Evolutionary conservation across 2,113 vertebrate genomes (phyloP).

Genomic region (Monarcha castaneiventris): DNA sequence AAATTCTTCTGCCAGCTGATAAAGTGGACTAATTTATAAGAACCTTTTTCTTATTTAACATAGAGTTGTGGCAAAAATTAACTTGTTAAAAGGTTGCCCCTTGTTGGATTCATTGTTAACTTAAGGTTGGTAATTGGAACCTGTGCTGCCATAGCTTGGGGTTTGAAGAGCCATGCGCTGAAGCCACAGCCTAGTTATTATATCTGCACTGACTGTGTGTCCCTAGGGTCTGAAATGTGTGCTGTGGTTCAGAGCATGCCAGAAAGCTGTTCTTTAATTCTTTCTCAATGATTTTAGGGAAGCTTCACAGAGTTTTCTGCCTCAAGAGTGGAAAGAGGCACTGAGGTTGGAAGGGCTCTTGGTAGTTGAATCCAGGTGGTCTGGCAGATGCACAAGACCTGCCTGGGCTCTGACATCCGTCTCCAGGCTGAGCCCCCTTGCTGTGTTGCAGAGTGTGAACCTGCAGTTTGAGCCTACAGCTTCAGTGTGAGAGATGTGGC

Average conservation of each 20-base stretch:
- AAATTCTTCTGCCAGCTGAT: slow-evolving; percentile 13
- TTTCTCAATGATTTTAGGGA: not conserved
- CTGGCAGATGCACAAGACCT: not conserved
- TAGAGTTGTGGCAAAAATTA: not conserved
- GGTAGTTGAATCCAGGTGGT: not conserved
- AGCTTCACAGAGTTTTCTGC: not conserved
- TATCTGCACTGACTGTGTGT: not conserved
- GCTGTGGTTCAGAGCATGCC: not conserved
- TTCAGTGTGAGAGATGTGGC: not conserved
- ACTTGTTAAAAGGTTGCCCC: not conserved
- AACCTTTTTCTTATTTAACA: not conserved
- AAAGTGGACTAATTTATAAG: slow-evolving; percentile 21
- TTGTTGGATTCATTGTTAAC: not conserved
- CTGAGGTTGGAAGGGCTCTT: not conserved
- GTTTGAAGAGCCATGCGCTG: not conserved
- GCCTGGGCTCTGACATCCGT: not conserved
- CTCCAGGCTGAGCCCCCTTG: not conserved
- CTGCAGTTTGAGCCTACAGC: not conserved
- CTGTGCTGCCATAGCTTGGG: not conserved
- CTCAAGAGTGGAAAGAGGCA: not conserved
- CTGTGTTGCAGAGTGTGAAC: not conserved
- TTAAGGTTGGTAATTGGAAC: not conserved
- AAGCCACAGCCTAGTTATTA: not conserved
- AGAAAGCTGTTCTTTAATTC: not conserved
- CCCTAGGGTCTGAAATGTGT: not conserved